Base-by-base conservation (phyloP, 2,797 vertebrate species). In the Lacerta viridis region DNA sequence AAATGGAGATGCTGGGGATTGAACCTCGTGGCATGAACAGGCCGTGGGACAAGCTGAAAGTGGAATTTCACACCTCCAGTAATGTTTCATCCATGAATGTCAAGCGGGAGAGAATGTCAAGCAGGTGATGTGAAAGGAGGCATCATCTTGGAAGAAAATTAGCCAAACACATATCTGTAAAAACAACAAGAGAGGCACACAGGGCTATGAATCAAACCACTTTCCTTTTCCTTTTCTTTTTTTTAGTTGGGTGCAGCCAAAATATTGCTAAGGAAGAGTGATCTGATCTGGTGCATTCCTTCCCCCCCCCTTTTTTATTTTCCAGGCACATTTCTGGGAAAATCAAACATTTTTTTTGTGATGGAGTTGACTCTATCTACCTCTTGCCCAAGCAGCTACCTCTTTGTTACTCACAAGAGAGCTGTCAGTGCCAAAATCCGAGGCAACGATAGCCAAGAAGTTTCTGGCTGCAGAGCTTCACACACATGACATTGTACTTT, bases 341-440 rank as follows among this genome's bases (percentile, higher is more conserved):
- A 89, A 87, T 80, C 27, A 91, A 89, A 72, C 50, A 13, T 8
- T 87, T 88, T 75, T 3, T 55, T 1, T 88, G 68, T 59, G 85
- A 8, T 46, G 27, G 72, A 83, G 33, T 0, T 82, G 74, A 64
- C 1, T 2, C 83, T 5, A 83, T 5, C 13, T 74, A 76, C 66
- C 33, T 43, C 1, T 0, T 15, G 41, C 25, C 13, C 3, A 72
- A 75, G 27, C 2, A 39, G 17, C 74, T 88, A 79, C 33, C 55
- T 84, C 82, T 81, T 39, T 59, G 33, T 55, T 78, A 82, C 55
- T 69, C 84, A 46, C 84, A 23, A 9, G 33, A 83, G 68, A 74
- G 9, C 59, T 20, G 4, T 1, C 1, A 13, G 3, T 72, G 64
- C 76, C 82, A 79, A 68, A 83, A 89, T 29, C n/a, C 3, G 55